phyloP scores from a whole-genome alignment of 2,888 invertebrate species.

The Amorpha juglandis region DNA sequence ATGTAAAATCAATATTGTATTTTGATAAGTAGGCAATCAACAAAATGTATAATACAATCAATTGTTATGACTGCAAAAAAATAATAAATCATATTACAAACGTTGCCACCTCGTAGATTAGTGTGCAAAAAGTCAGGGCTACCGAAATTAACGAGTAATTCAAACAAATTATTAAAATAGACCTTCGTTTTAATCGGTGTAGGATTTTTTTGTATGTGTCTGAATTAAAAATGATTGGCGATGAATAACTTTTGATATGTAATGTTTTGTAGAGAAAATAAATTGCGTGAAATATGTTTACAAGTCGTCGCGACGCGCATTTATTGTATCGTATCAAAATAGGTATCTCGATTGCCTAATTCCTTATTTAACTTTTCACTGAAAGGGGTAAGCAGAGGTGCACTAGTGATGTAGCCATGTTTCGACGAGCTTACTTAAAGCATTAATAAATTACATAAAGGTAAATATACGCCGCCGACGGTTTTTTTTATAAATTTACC shows the following conservation, averaged over 20 bases:
- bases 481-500: too few species aligned
- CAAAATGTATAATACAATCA: constrained; percentile 9
- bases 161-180: constrained; percentile 2
- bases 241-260: neutral
- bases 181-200: neutral
- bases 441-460: too few species aligned
- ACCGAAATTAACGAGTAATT: constrained; percentile 13
- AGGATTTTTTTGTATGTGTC: neutral
- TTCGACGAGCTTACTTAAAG: too few species aligned
- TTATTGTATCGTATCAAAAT: too few species aligned
- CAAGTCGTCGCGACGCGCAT: too few species aligned
- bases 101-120: neutral
- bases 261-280: neutral
- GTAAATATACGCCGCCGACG: too few species aligned
- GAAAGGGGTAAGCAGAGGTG: too few species aligned
- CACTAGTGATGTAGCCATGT: too few species aligned
- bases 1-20: constrained; percentile 12
- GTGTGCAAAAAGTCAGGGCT: constrained; percentile 20
- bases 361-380: too few species aligned
- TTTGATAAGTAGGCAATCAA: constrained; percentile 1
- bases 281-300: neutral
- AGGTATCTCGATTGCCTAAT: too few species aligned
- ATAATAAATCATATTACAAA: constrained; percentile 15
- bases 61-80: constrained; percentile 14
- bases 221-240: neutral